Conservation (phyloP, 2,888 invertebrate species). For the Oligia fasciuncula region DNA sequence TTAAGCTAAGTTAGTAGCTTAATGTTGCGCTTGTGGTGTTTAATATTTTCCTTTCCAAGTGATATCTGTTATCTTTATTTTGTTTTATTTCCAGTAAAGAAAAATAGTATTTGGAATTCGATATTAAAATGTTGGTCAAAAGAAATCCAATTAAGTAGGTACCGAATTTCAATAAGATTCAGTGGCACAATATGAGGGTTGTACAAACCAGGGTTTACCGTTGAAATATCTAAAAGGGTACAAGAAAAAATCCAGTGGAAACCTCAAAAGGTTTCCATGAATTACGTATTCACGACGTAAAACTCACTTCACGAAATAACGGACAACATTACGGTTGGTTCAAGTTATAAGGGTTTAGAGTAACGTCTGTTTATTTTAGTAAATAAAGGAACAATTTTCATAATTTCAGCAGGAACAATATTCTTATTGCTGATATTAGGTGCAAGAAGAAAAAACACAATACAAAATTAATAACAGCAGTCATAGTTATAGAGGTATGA, state of each 20-base stretch:
- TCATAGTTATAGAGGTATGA: no score
- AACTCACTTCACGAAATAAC: constrained; percentile 78
- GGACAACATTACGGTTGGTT: constrained; percentile 68
- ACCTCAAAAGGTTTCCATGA: constrained; percentile 72
- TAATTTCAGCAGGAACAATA: background rate
- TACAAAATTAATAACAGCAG: background rate
- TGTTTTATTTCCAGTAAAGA: background rate
- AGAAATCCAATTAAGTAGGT: constrained; percentile 22
- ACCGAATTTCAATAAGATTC: constrained; percentile 45
- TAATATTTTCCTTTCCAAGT: background rate
- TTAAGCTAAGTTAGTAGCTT: no score
- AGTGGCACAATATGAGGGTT: constrained; percentile 28
- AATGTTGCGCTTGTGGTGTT: no score
- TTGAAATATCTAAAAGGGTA: constrained; percentile 63
- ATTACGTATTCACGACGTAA: constrained; percentile 78
- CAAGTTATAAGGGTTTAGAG: constrained; percentile 58
- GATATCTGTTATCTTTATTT: background rate
- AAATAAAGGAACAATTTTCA: constrained; percentile 5
- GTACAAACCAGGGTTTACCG: constrained; percentile 43
- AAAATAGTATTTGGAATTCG: background rate
- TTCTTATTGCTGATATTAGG: background rate
- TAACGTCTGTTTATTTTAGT: background rate
- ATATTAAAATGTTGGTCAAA: constrained; percentile 19
- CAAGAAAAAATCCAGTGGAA: constrained; percentile 69
- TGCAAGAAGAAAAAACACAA: background rate